Evolutionary conservation across 2,113 vertebrate species (phyloP).

Genomic region (Parotia lawesii): DNA sequence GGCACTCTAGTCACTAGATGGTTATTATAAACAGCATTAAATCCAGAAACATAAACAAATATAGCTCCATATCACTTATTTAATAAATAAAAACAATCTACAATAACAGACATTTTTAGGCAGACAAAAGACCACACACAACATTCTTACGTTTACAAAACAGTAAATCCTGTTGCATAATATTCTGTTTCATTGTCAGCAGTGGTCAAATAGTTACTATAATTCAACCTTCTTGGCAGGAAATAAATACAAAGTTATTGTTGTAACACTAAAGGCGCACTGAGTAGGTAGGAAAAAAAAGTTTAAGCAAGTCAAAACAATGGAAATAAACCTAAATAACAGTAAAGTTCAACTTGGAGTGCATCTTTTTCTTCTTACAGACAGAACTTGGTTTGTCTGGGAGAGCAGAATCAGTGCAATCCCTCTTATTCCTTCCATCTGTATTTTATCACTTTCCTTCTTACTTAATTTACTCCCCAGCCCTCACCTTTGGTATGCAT

Average conservation of each 20-base stretch:
- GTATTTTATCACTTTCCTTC: not conserved
- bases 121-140: slow-evolving; percentile 14
- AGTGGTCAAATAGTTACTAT: not conserved
- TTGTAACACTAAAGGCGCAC: not conserved
- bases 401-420: not conserved
- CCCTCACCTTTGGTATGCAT: not conserved
- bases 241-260: not conserved
- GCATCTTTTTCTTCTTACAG: not conserved
- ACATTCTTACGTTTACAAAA: not conserved
- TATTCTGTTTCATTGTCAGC: not conserved
- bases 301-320: not conserved
- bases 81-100: slow-evolving; percentile 44
- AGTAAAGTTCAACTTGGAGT: not conserved
- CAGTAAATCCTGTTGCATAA: not conserved
- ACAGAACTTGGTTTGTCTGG: not conserved
- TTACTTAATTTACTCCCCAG: not conserved
- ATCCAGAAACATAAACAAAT: not conserved
- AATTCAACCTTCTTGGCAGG: not conserved
- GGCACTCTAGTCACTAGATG: slow-evolving; percentile 1
- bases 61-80: slow-evolving; percentile 7
- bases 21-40: slow-evolving; percentile 20
- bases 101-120: not conserved
- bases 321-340: not conserved
- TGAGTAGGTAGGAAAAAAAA: not conserved
- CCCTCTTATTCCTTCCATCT: not conserved